Base-by-base conservation (phyloP, 2,888 invertebrate genomes). In the Archips xylosteana region DNA sequence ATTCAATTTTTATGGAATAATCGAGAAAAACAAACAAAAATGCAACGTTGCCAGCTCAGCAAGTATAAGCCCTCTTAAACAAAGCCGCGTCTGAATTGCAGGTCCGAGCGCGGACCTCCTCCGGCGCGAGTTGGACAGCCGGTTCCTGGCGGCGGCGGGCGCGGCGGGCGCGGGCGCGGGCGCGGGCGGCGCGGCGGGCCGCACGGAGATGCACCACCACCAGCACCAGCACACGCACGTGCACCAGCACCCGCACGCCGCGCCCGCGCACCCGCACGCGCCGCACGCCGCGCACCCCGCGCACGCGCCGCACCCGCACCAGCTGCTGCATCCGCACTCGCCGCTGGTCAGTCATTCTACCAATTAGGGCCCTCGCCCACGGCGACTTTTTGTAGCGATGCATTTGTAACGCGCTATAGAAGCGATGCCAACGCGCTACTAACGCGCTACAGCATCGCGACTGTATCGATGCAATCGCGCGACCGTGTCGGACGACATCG, bases 171-270 rank as follows among this genome's bases (percentile, higher is more conserved):
- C 86, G 75, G 84, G 75, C 79, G 45, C 45, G 45, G 45, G 45
- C 45, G 45, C 45, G 95, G 36, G 1, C 1, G 4, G 4, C 4
- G 36, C 36, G 36, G 36, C 97, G 85, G 61, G 61, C 39, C 96
- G 97, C 84, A 98, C 97, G 67, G 98, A 98, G 94, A 97, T 98
- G 96, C 98, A 98, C 91, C 98, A 98, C 94, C 98, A 98, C 95
- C 98, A 98, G 90, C 98, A 98, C 92, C 98, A 98, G 87, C 98
- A 98, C 89, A 97, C 97, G 70, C 97, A 98, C 91, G 97, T 98
- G 84, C 98, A 98, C 94, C 98, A 98, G 86, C 97, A 97, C 89
- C 97, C 97, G 73, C 95, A 96, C 67, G 75, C 79, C 85, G 97
- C 97, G 23, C 97, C 97, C 87, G 95, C 97, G 85, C 98, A 98